A percentile compares a stretch with the other conserved stretches of the same genome.
These are phyloP conservation scores for Cenopis cana DNA, from an alignment of 2,888 invertebrate species.

Conservation along the genomic window DNA sequence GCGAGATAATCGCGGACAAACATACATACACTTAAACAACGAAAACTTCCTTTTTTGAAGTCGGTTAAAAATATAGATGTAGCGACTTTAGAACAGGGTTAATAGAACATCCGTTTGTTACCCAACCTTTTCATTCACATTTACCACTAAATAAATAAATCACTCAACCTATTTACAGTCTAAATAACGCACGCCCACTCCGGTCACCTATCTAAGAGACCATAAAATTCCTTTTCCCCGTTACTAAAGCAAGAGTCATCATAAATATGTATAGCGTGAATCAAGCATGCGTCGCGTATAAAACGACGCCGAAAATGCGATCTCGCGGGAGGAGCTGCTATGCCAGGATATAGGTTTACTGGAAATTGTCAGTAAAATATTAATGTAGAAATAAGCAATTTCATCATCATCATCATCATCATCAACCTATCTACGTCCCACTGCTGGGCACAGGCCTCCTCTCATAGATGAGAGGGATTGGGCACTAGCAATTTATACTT, in stretches of 20 bases:
- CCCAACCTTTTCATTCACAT: slow-evolving; percentile 3
- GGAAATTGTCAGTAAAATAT: slow-evolving; percentile 49
- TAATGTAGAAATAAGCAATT: no score
- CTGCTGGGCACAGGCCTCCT: no score
- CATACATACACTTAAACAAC: no score
- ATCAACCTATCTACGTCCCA: no score
- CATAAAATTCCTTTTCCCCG: slow-evolving; percentile 73
- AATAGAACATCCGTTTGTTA: background rate
- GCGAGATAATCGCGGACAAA: no score
- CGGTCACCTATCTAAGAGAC: slow-evolving; percentile 74
- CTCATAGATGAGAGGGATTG: no score
- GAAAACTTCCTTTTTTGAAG: no score
- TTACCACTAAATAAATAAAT: slow-evolving; percentile 4
- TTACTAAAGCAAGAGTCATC: slow-evolving; percentile 70
- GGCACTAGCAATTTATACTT: no score
- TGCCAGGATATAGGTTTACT: slow-evolving; percentile 53
- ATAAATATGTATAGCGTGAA: slow-evolving; percentile 84
- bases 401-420: no score
- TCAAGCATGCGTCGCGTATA: slow-evolving; percentile 84
- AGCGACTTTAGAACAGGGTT: background rate
- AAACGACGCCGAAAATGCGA: slow-evolving; percentile 82
- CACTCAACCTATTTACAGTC: slow-evolving; percentile 9
- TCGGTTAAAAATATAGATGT: background rate
- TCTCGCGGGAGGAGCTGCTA: slow-evolving; percentile 74
- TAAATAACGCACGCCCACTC: slow-evolving; percentile 52